A percentile compares a stretch with the other conserved stretches of the same genome.
Conservation (phyloP, 2,888 invertebrate species). For the Subacronicta megacephala region DNA sequence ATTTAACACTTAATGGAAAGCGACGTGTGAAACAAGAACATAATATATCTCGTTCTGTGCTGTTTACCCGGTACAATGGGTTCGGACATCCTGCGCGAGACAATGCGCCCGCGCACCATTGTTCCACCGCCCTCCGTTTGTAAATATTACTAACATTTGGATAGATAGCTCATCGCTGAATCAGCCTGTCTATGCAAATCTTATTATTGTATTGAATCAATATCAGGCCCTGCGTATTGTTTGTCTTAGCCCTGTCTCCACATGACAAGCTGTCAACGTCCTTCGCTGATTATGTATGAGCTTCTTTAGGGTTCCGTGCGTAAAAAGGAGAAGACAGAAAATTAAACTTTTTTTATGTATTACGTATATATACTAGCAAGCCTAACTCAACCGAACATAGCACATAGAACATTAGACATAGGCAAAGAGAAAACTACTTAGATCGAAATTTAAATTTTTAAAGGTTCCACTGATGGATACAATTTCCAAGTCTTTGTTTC, state of each 20-base stretch:
- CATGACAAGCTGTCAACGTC: neutral
- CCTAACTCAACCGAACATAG: too few relatives aligned
- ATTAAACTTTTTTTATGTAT: too few relatives aligned
- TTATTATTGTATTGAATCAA: slow-evolving; percentile 56
- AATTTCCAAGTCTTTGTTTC: too few relatives aligned
- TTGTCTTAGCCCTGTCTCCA: slow-evolving; percentile 13
- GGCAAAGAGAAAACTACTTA: too few relatives aligned
- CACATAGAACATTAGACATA: too few relatives aligned
- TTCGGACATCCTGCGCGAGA: slow-evolving; percentile 86
- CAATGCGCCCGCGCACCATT: slow-evolving; percentile 84
- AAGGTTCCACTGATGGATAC: too few relatives aligned
- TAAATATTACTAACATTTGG: slow-evolving; percentile 78
- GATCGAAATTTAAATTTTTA: too few relatives aligned
- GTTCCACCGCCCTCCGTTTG: slow-evolving; percentile 80
- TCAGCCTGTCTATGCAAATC: slow-evolving; percentile 64
- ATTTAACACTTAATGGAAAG: slow-evolving; percentile 60
- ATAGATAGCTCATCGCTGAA: slow-evolving; percentile 69
- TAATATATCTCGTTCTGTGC: slow-evolving; percentile 85
- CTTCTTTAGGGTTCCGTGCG: too few relatives aligned
- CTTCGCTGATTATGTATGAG: too few relatives aligned
- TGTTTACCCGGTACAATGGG: slow-evolving; percentile 85
- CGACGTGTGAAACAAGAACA: slow-evolving; percentile 71
- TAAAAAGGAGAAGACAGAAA: too few relatives aligned
- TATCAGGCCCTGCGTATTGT: slow-evolving; percentile 32
- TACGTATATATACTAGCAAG: too few relatives aligned